phyloP scores from a whole-genome alignment of 2,113 vertebrate genomes.

The Ardeotis arabs region DNA sequence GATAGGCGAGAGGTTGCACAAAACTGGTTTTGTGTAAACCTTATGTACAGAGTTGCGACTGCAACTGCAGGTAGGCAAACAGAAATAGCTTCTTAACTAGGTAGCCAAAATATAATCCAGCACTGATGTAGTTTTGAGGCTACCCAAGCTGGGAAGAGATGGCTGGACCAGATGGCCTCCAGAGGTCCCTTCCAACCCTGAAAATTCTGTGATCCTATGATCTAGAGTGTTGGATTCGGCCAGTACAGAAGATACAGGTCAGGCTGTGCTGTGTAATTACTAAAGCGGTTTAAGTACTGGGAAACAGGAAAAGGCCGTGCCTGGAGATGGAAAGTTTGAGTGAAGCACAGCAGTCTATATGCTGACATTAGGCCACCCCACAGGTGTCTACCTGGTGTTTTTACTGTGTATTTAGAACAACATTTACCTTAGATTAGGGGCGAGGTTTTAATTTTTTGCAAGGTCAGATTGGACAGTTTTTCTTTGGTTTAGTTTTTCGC shows the following conservation, averaged over 20 bases:
- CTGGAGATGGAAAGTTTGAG: neutral
- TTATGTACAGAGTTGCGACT: neutral
- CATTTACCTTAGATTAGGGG: neutral
- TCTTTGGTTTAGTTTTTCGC: neutral
- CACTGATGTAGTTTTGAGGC: neutral
- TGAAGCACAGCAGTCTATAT: neutral
- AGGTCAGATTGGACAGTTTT: neutral
- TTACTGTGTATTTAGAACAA: neutral
- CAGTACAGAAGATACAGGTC: neutral
- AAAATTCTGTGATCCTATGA: neutral
- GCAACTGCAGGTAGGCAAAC: neutral
- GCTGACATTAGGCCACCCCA: neutral
- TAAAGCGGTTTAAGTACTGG: neutral
- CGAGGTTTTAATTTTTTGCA: neutral
- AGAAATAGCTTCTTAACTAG: neutral
- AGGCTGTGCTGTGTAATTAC: neutral
- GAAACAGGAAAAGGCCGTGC: neutral
- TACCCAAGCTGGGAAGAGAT: neutral
- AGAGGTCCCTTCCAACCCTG: neutral
- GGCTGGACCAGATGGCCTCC: neutral
- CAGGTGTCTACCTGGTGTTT: neutral
- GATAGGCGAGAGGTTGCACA: neutral
- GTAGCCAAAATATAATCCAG: neutral
- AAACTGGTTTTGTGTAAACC: neutral
- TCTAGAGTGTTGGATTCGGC: neutral